Percentiles rank a stretch among this genome's conserved stretches.
phyloP scores from a whole-genome alignment of 2,113 vertebrate species.

The Gobio gobio region DNA sequence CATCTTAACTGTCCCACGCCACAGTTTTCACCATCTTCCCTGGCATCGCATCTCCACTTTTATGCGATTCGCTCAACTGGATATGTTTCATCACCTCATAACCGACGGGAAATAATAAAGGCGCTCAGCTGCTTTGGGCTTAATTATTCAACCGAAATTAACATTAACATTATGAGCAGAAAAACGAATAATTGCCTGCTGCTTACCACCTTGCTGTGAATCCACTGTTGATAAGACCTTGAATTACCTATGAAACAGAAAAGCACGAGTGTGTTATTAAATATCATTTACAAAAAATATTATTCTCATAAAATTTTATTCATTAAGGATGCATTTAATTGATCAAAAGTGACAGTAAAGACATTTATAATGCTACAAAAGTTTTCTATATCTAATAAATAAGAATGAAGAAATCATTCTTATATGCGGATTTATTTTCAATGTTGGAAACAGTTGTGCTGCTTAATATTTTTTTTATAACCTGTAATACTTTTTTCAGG shows the following conservation, averaged over 20 bases:
- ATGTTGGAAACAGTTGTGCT: no score
- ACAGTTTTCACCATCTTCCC: conserved; percentile 55
- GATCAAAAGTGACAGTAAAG: neutral
- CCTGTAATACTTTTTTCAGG: no score
- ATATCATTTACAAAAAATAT: neutral
- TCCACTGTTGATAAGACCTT: conserved; percentile 93
- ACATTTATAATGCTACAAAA: neutral
- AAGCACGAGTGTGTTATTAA: conserved; percentile 26
- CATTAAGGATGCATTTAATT: no score
- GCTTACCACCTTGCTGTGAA: conserved; percentile 92
- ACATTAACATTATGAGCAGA: conserved; percentile 24
- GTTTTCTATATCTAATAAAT: neutral
- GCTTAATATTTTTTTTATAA: no score
- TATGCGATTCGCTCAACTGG: conserved; percentile 17
- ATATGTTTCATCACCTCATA: conserved; percentile 34
- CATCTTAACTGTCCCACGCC: conserved; percentile 72
- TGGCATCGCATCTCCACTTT: conserved; percentile 8
- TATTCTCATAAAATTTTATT: no score
- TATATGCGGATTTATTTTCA: no score
- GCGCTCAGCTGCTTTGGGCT: neutral
- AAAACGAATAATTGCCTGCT: conserved; percentile 19
- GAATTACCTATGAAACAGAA: conserved; percentile 82
- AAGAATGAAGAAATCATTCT: no score
- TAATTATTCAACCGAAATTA: conserved; percentile 37
- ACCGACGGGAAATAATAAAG: conserved; percentile 3